A percentile compares a stretch with the other conserved stretches of the same genome.
These are phyloP conservation scores for Ptychoptera albimana DNA, from an alignment of 2,888 invertebrate genomes.

Conservation along the genomic window DNA sequence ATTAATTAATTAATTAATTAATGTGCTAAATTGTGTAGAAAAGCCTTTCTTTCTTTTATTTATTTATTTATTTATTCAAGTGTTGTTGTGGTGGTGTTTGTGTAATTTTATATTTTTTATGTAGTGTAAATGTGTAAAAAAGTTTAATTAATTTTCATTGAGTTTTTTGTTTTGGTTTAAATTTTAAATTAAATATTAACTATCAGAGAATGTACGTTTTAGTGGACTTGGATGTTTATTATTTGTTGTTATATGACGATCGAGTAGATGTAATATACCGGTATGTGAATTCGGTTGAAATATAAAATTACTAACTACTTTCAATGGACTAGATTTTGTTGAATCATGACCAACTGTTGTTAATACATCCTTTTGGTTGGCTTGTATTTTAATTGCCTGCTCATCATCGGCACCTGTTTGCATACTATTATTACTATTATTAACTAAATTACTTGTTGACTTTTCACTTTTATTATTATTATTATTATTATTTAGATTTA, in stretches of 20 bases:
- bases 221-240: background rate
- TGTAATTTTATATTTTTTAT: too few relatives aligned
- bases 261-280: conserved; percentile 27
- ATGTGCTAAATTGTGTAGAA: too few relatives aligned
- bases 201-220: conserved; percentile 4
- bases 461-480: background rate
- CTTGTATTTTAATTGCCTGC: too few relatives aligned
- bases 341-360: too few relatives aligned
- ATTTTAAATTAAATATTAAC: background rate
- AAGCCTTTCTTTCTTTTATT: too few relatives aligned
- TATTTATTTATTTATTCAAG: too few relatives aligned
- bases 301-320: conserved; percentile 31
- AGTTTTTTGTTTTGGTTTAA: too few relatives aligned
- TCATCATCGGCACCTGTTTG: conserved; percentile 1
- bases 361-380: too few relatives aligned
- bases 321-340: conserved; percentile 27
- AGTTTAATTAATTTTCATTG: too few relatives aligned
- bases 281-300: conserved; percentile 27
- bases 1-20: too few relatives aligned
- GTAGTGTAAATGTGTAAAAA: too few relatives aligned
- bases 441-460: background rate
- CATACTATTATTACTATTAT: conserved; percentile 20
- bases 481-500: background rate
- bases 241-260: conserved; percentile 9
- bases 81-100: too few relatives aligned